Conservation (phyloP, 2,113 vertebrate genomes). For the Neolamprologus cancellatus region DNA sequence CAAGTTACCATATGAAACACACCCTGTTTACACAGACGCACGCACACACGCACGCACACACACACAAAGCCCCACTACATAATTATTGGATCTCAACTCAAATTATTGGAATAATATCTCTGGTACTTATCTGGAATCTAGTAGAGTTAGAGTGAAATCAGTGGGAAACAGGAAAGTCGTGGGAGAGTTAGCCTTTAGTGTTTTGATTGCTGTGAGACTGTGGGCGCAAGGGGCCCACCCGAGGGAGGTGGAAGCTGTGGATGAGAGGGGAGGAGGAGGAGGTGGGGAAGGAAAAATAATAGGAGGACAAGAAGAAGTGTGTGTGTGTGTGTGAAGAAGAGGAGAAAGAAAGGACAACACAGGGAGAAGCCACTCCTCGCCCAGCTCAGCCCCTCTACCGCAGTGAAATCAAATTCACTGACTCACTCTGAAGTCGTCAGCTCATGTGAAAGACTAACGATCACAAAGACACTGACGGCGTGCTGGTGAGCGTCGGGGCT, state of each 20-base stretch:
- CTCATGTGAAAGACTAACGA: not conserved
- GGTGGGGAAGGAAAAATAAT: not conserved
- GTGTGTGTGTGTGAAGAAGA: not conserved
- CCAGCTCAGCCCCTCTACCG: not conserved
- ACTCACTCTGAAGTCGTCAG: slow-evolving; percentile 24
- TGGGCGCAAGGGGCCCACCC: slow-evolving; percentile 24
- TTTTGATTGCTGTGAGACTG: slow-evolving; percentile 50
- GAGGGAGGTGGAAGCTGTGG: slow-evolving; percentile 2
- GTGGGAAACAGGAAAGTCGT: slow-evolving; percentile 8
- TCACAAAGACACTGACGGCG: not conserved
- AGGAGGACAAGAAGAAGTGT: slow-evolving; percentile 3
- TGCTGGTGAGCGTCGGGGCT: not conserved
- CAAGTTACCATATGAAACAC: slow-evolving; percentile 49
- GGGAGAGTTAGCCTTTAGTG: slow-evolving; percentile 31
- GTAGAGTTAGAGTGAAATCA: not conserved
- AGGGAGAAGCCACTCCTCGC: not conserved
- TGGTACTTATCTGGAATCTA: not conserved
- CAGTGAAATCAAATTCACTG: slow-evolving; percentile 36
- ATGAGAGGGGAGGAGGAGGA: not conserved
- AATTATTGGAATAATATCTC: slow-evolving; percentile 18
- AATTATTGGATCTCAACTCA: not conserved
- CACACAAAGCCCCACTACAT: not conserved
- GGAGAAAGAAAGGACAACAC: not conserved
- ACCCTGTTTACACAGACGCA: not conserved
- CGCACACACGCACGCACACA: rapidly evolving